These are phyloP conservation scores for Microcebus murinus DNA, from an alignment of 2,113 vertebrate genomes.

Conservation along the genomic window DNA sequence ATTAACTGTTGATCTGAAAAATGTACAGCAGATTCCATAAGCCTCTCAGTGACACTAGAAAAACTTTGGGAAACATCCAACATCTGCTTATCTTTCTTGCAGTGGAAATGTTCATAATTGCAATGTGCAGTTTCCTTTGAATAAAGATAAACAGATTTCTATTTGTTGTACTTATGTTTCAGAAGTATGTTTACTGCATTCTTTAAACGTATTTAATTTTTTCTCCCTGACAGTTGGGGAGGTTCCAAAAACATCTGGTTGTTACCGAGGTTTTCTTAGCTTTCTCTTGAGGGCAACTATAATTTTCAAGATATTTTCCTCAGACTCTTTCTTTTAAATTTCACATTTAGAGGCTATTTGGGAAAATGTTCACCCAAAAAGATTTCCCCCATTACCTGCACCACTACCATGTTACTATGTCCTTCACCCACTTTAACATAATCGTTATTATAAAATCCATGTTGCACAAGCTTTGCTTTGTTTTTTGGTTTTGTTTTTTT, in stretches of 20 bases:
- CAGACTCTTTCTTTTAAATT: constrained; percentile 13
- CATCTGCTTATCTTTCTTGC: constrained; percentile 83
- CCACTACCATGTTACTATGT: neutral
- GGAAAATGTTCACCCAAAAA: neutral
- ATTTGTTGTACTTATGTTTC: constrained; percentile 72
- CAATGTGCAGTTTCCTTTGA: constrained; percentile 80
- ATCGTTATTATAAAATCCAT: constrained; percentile 33
- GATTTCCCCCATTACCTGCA: neutral
- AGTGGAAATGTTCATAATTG: constrained; percentile 81
- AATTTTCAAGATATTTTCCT: constrained; percentile 51
- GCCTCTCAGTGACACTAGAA: constrained; percentile 73
- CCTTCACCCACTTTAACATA: neutral
- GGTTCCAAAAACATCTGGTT: constrained; percentile 51
- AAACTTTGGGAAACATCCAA: constrained; percentile 69
- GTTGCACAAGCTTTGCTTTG: neutral
- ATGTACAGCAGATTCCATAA: constrained; percentile 63
- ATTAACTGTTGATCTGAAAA: constrained; percentile 76
- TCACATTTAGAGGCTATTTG: neutral
- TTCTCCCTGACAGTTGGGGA: neutral
- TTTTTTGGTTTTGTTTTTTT: neutral
- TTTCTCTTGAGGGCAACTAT: constrained; percentile 30
- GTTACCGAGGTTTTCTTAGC: constrained; percentile 49
- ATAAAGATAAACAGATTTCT: constrained; percentile 80
- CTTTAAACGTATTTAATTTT: constrained; percentile 64
- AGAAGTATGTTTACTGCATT: constrained; percentile 69